Conservation (phyloP, 2,888 invertebrate genomes). For the Stenodema calcarata region DNA sequence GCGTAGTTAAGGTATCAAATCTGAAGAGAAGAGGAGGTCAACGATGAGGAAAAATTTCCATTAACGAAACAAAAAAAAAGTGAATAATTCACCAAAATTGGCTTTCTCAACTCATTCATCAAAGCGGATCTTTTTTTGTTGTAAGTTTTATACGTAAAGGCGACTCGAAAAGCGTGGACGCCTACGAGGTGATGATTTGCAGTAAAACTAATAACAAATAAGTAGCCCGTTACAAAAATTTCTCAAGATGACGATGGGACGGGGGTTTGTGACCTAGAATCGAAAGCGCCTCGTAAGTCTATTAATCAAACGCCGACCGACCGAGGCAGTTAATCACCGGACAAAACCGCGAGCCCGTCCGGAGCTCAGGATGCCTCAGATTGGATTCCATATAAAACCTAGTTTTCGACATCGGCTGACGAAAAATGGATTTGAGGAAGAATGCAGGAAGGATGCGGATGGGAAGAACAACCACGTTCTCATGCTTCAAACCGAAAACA, state of each 20-base stretch:
- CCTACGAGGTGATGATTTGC: constrained; percentile 34
- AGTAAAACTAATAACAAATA: constrained; percentile 26
- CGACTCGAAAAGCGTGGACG: constrained; percentile 6
- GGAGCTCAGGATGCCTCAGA: background rate
- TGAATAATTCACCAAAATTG: background rate
- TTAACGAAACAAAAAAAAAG: background rate
- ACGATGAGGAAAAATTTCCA: background rate
- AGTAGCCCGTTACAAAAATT: constrained; percentile 22
- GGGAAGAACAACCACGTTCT: too few relatives aligned
- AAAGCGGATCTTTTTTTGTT: background rate
- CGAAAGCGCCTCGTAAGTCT: constrained; percentile 10
- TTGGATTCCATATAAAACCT: background rate
- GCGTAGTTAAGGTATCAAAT: background rate
- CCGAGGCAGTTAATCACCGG: constrained; percentile 17
- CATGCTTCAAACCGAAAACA: too few relatives aligned
- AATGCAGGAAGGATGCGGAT: too few relatives aligned
- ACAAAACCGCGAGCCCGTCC: background rate
- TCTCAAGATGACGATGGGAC: background rate
- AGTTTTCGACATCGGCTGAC: background rate
- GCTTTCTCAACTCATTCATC: constrained; percentile 12
- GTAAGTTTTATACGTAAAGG: background rate
- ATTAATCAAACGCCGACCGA: background rate
- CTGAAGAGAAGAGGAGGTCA: background rate
- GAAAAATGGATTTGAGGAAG: background rate
- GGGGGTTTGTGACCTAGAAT: background rate